These are phyloP conservation scores for Mormyrus iriodes DNA, from an alignment of 2,113 vertebrate species.

Conservation along the genomic window DNA sequence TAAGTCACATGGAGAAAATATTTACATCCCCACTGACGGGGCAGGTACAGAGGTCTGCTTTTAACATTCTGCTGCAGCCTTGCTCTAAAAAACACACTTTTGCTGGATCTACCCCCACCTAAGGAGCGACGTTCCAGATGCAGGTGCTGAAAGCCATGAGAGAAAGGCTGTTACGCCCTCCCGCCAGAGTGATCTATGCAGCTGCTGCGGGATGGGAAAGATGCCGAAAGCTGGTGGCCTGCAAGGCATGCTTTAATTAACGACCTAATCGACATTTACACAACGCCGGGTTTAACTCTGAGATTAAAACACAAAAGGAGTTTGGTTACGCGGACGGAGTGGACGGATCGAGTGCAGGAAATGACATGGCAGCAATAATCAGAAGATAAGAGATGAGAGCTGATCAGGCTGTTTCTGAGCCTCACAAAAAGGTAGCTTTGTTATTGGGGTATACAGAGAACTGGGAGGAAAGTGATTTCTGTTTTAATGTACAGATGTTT, in stretches of 20 bases:
- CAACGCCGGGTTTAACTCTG: background rate
- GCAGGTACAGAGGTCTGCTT: background rate
- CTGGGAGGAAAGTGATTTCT: background rate
- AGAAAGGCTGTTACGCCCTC: background rate
- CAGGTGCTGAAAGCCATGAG: background rate
- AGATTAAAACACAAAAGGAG: background rate
- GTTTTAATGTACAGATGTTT: background rate
- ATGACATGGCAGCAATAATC: background rate
- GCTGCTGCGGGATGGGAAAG: background rate
- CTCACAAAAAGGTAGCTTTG: background rate
- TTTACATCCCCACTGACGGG: background rate
- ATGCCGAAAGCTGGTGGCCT: background rate
- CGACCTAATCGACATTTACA: background rate
- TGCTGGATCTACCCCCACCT: background rate
- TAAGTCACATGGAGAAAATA: background rate
- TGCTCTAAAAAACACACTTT: background rate
- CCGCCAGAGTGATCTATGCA: background rate
- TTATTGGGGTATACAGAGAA: background rate
- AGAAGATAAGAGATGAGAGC: background rate
- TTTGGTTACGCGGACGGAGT: background rate
- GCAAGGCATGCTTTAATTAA: background rate
- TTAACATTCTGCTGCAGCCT: background rate
- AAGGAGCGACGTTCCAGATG: background rate
- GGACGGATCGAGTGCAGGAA: background rate
- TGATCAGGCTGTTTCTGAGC: background rate